Evolutionary conservation across 2,797 vertebrate genomes (phyloP), one percentile per base, ranked within the genome.

Genomic region (Tachyglossus aculeatus): DNA sequence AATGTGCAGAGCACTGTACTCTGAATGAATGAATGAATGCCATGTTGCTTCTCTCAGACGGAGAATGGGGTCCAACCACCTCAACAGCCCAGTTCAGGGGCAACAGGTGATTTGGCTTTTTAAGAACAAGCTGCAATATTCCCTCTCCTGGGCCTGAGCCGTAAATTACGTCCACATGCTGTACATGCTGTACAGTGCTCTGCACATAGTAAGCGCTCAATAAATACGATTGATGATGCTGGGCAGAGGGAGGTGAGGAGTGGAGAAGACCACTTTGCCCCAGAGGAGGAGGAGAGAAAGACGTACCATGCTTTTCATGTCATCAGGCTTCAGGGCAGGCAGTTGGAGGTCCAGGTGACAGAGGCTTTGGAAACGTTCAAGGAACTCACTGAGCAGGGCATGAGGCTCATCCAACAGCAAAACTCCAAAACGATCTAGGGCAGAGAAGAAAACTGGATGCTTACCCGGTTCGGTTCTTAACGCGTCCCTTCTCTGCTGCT

Each of bases 281-380:
- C 29, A 9, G 27, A 39, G 40, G 62, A 41, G 57, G 41, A 38
- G 45, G 70, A 84, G 62, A 41, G 57, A 41, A 38, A 45, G 70
- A 84, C 91, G 92, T 87, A 98, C 96, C 96, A 97, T 95, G 27
- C 71, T 91, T 81, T 96, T 96, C 22, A 99, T 84, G 45, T 96
- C 94, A 27, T 98, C 97, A 0, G 94, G 92, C 62, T 92, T 95
- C 88, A 99, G 92, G 27, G 94, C 93, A 45, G 97, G 97, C 67
- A 99, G 94, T 88, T 98, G 96, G 61, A 96, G 92, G 71, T 96
- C 94, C 75, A 99, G 90, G 53, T 90, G 90, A 73, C 94, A 97
- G 66, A 95, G 88, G 61, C 93, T 95, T 78, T 95, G 94, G 75
- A 96, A 99, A 5, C 96, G 95, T 7, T 95, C 94, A 62, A 96